Base-by-base conservation (phyloP, 2,797 vertebrate species). In the Hoplostethus atlanticus region DNA sequence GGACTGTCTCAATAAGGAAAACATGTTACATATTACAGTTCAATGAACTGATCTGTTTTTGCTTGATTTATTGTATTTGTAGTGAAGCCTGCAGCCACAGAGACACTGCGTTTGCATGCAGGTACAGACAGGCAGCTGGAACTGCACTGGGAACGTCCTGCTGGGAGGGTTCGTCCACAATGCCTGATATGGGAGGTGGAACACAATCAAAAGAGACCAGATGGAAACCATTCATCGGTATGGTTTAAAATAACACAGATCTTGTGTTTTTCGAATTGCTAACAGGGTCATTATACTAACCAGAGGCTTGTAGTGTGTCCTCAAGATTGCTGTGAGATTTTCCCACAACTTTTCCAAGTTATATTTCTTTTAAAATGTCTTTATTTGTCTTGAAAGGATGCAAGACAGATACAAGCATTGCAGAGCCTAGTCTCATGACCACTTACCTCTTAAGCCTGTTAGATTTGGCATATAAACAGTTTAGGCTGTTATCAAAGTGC, bases 121-220 rank as follows among this genome's bases (percentile, higher is more conserved):
- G 59, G 53, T 36, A 47, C 70, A n/a, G 77, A 81, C 46, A 21
- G 0, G 2, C 42, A 71, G 52, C 42, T 94, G 36, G 40, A 77
- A 11, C 31, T 94, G 0, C 6, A 15, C 0, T 95, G 95, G 95
- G 81, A 64, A 0, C 6, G 51, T 52, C 89, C 91, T 6, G 53
- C 0, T 5, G 89, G 87, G n/a, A 80, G 2, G 1, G 36, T 93
- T 59, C 87, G 90, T 10, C 59, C 7, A 3, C 80, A 89, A 3
- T 95, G 95, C 61, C 72, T 95, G 1, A 87, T 93, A 63, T 95
- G 92, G 82, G 89, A 95, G 67, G 81, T 95, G 64, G 84, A 93
- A 54, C 79, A 78, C 25, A 69, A 0, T 31, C 65, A 71, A 64
- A 21, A 70, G n/a, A 76, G 50, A 15, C 21, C 31, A 28, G 84